Base-by-base conservation (phyloP, 2,797 vertebrate species). In the Serranus cabrilla region DNA sequence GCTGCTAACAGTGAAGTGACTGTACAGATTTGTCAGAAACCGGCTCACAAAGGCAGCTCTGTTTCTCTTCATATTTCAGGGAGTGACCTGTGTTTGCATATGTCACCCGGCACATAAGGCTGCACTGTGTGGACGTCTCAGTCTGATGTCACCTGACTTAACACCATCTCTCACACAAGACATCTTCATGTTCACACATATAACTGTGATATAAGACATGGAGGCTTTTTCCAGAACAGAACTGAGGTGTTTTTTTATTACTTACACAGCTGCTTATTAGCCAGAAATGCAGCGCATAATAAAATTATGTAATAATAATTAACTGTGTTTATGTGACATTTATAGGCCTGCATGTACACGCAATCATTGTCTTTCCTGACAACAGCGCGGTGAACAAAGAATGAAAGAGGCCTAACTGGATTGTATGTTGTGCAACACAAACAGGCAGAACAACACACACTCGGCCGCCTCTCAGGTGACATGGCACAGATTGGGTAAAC, bases 401-500 rank as follows among this genome's bases (percentile, higher is more conserved):
- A 62, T 27, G 47, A 79, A 56, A 86, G 70, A 70, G 0, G 27
- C 11, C 61, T 37, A 21, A 69, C 72, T 64, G 71, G 72, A 80
- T 71, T 80, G 68, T 63, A 34, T 61, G 76, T 78, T 82, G 83
- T 78, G 68, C 37, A 81, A 82, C 21, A 2, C 74, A 55, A 50
- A 71, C 69, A 62, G 65, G 4, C 57, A 76, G 42, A n/a, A 74
- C 63, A 25, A 43, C 57, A 40, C 81, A 70, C 79, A 80, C 84
- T 34, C 58, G 0, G 47, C 1, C 23, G 12, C 54, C 80, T 86
- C 89, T 93, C 89, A 60, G 88, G 88, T 94, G 86, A 88, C 89
- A 86, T 1, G 76, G 86, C 88, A 89, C 65, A 91, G 93, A 92
- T 92, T 92, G 86, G 83, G 56, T 76, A 73, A 76, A 91, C 89